Evolutionary conservation across 2,797 vertebrate genomes (phyloP).

Genomic region (Ctenosaura bakeri): DNA sequence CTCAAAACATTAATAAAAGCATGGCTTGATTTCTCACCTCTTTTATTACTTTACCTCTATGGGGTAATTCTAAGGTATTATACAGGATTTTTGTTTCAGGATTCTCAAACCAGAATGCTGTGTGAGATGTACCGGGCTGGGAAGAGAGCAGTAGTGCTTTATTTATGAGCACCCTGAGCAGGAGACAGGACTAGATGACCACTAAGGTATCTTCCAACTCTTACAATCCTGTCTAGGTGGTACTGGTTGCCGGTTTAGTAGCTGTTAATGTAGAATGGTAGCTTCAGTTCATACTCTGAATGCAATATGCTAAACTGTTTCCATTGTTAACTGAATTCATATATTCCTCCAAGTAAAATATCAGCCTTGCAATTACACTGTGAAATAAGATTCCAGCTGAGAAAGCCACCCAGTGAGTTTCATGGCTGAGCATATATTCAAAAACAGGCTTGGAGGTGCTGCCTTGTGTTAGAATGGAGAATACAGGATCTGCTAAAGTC

Average conservation of each 20-base stretch:
- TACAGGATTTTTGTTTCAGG: background rate
- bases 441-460: background rate
- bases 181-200: background rate
- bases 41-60: background rate
- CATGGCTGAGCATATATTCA: background rate
- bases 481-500: background rate
- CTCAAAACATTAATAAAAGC: background rate
- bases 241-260: background rate
- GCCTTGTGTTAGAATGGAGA: background rate
- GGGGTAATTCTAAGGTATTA: background rate
- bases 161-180: too few species aligned
- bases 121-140: background rate
- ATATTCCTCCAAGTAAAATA: background rate
- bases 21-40: background rate
- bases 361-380: background rate
- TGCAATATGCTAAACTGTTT: background rate
- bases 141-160: background rate
- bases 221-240: background rate
- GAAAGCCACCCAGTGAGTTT: background rate
- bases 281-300: background rate
- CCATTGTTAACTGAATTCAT: background rate
- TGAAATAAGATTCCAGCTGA: background rate
- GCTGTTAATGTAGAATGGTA: background rate
- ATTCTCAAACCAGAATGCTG: background rate
- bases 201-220: background rate